phyloP scores from a whole-genome alignment of 2,888 invertebrate genomes.

The Pandemis cinnamomeana region DNA sequence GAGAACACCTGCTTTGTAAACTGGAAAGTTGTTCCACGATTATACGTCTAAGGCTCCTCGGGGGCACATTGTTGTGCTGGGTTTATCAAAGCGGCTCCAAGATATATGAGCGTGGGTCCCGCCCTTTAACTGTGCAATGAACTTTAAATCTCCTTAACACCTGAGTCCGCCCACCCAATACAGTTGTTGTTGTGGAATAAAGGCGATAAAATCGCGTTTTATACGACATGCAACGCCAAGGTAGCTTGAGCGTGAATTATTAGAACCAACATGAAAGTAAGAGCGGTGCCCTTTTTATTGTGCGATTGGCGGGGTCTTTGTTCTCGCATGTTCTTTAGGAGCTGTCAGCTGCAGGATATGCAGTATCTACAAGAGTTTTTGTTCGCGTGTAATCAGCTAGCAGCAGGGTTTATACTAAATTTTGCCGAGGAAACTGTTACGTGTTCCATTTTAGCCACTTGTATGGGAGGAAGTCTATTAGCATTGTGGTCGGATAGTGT shows the following conservation, averaged over 20 bases:
- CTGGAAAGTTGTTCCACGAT: constrained; percentile 56
- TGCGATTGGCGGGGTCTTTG: constrained; percentile 36
- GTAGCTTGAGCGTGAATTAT: constrained; percentile 59
- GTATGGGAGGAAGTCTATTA: constrained; percentile 59
- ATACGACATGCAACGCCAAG: constrained; percentile 69
- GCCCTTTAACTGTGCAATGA: constrained; percentile 79
- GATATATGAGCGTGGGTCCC: constrained; percentile 73
- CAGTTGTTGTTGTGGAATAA: constrained; percentile 75
- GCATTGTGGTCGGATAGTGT: constrained; percentile 65
- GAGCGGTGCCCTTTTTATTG: constrained; percentile 46
- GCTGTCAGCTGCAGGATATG: constrained; percentile 48
- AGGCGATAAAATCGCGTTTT: constrained; percentile 73
- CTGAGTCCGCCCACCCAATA: constrained; percentile 76
- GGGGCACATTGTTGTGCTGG: constrained; percentile 62
- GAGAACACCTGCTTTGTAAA: constrained; percentile 46
- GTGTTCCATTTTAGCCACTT: constrained; percentile 48
- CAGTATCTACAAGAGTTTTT: constrained; percentile 44
- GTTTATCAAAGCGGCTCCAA: constrained; percentile 72
- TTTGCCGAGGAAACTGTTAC: constrained; percentile 40
- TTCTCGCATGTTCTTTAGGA: constrained; percentile 45
- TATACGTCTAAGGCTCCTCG: constrained; percentile 56
- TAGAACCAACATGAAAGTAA: constrained; percentile 44
- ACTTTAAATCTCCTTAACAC: constrained; percentile 80
- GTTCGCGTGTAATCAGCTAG: constrained; percentile 21
- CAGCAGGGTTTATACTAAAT: constrained; percentile 19